Evolutionary conservation across 64 coral and sea anemone genomes (phyloP).

Genomic region (Pachyseris speciosa): DNA sequence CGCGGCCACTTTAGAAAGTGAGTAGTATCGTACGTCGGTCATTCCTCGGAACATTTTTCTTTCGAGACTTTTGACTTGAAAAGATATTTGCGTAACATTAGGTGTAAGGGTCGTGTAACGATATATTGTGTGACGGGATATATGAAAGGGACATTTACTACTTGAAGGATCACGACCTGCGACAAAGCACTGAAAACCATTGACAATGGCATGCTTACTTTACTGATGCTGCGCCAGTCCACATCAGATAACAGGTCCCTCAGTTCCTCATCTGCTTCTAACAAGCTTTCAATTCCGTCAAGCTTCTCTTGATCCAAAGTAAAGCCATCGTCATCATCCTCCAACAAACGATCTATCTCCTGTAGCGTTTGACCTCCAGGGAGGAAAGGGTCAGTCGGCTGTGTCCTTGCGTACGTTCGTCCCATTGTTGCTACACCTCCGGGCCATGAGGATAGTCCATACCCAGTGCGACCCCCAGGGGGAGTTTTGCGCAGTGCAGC

Average conservation of each 20-base stretch:
- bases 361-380: background rate
- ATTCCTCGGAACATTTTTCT: too few species aligned
- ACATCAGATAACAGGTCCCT: conserved; percentile 63
- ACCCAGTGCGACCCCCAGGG: background rate
- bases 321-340: conserved; percentile 46
- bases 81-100: too few species aligned
- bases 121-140: too few species aligned
- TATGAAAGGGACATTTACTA: too few species aligned
- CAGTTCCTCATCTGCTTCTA: conserved; percentile 61
- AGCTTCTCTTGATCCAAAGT: conserved; percentile 39
- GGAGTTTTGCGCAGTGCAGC: background rate
- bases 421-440: background rate
- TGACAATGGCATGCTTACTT: background rate
- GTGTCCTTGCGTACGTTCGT: background rate
- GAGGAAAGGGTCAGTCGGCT: conserved; percentile 8
- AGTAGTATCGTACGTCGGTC: too few species aligned
- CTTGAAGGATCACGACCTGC: too few species aligned
- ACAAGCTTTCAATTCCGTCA: conserved; percentile 57
- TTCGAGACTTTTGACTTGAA: too few species aligned
- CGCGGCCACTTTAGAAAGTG: too few species aligned
- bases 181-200: background rate
- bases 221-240: background rate
- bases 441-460: background rate
- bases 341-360: conserved; percentile 54
- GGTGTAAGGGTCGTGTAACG: too few species aligned